phyloP scores from a whole-genome alignment of 2,888 invertebrate genomes.

The Augochlorella aurata region DNA sequence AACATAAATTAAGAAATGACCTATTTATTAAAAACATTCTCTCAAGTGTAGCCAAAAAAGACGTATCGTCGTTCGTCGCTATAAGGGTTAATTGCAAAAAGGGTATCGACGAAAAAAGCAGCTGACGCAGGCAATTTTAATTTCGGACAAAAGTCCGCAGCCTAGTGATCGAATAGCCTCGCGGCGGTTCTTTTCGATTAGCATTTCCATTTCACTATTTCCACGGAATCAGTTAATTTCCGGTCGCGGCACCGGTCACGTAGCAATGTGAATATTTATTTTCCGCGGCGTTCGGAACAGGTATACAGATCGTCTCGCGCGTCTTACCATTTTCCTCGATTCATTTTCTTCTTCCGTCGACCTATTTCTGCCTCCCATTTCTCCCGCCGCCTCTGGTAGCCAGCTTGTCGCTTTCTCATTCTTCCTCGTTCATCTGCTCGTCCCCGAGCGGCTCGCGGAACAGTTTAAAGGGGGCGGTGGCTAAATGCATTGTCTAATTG shows the following conservation, averaged over 20 bases:
- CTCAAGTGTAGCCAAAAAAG: no score
- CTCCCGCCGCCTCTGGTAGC: background rate
- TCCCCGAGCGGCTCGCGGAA: conserved; percentile 16
- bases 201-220: no score
- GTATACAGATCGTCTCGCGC: background rate
- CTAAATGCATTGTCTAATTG: conserved; percentile 66
- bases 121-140: no score
- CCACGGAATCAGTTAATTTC: background rate
- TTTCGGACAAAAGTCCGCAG: no score
- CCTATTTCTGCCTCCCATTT: background rate
- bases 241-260: background rate
- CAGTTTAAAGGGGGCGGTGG: conserved; percentile 36
- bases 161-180: no score
- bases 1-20: no score
- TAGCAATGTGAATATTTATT: background rate
- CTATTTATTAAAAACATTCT: no score
- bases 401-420: conserved; percentile 6
- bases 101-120: no score
- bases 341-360: background rate
- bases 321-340: background rate
- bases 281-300: background rate
- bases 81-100: no score
- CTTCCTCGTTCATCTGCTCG: conserved; percentile 4
- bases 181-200: no score
- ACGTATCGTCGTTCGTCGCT: no score